Base-by-base conservation (phyloP, 2,113 vertebrate species). In the Dipodomys stephensi region DNA sequence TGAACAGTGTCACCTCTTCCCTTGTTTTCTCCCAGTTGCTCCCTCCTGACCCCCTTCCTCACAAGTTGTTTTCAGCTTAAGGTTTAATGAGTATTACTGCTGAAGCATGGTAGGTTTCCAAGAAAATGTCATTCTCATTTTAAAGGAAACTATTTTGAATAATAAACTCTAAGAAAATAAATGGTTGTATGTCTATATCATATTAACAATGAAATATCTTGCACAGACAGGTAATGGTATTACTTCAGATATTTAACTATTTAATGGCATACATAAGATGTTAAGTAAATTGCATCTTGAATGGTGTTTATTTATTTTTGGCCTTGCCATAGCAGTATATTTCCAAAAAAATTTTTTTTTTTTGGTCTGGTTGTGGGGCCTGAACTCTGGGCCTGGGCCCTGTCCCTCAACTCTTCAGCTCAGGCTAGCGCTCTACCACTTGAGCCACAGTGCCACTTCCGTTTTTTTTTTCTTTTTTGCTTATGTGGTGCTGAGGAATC, bases 141-240 rank as follows among this genome's bases (percentile, higher is more conserved):
- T 32, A 35, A 65, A 28, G 39, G 78, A 68, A 79, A 27, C 0
- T 79, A 74, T 46, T 88, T 84, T 53, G 9, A 65, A 91, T 84
- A 77, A 44, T 77, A n/a, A 81, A 83, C 2, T 32, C 88, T 78
- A 11, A 93, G 80, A 86, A 93, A 88, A 83, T 83, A 74, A 94
- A 80, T 35, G 1, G 2, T 32, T 64, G 6, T 77, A 60, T 62
- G 2, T 62, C 62, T 94, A 32, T 91, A 78, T 57, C 12, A 20
- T 62, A 87, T 82, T 82, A 83, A 69, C 49, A 68, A 72, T 67
- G 69, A 94, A 91, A 6, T 7, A 49, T 53, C 1, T 6, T 86
- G 1, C 7, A 62, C 39, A 20, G 74, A 44, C 9, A 49, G 32
- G 32, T 49, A 49, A 87, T 78, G 76, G 10, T 25, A 71, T 74